Base-by-base conservation (phyloP, 2,797 vertebrate species). In the Galago senegalensis region DNA sequence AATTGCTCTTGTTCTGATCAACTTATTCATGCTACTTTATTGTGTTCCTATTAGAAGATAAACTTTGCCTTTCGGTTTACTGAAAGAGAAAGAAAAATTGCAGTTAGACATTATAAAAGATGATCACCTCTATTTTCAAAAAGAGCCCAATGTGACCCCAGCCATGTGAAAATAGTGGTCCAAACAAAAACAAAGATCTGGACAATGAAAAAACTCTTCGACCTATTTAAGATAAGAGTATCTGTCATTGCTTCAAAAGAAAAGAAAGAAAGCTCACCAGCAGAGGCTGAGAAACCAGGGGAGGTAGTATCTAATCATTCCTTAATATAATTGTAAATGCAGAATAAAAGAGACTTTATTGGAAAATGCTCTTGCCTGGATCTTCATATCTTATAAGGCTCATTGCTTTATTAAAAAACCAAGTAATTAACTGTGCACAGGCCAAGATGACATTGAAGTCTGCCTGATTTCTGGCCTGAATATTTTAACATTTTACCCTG, bases 241-340 rank as follows among this genome's bases (percentile, higher is more conserved):
- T 84, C 83, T 69, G n/a, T 9, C 53, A 18, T 23, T 18, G 56
- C 17, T 67, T 86, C 37, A 31, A 67, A 96, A 91, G 61, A 56
- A 72, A 95, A 82, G 53, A 87, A 69, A 87, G 56, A 89, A 83
- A 70, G 80, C 40, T 91, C 43, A 81, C 25, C 86, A 86, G 75
- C 23, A 93, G 25, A 93, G 63, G 70, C 56, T 53, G 17, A 85
- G 76, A 92, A 96, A 89, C 9, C 43, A 61, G 14, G 23, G 4
- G 40, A 29, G 65, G 27, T 34, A 37, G 11, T 40, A 90, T 58
- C 63, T 88, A 43, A 60, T 60, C 53, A 60, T 58, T 72, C 63
- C 2, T 60, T 87, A 60, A 72, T 31, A 18, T 56, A 89, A 80
- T n/a, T 89, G 0, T 70, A 91, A 95, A 60, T 43, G 72, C 20